Percentiles rank a stretch among this genome's conserved stretches.
Evolutionary conservation across 2,113 vertebrate species (phyloP).

Genomic region (Clinocottus analis): DNA sequence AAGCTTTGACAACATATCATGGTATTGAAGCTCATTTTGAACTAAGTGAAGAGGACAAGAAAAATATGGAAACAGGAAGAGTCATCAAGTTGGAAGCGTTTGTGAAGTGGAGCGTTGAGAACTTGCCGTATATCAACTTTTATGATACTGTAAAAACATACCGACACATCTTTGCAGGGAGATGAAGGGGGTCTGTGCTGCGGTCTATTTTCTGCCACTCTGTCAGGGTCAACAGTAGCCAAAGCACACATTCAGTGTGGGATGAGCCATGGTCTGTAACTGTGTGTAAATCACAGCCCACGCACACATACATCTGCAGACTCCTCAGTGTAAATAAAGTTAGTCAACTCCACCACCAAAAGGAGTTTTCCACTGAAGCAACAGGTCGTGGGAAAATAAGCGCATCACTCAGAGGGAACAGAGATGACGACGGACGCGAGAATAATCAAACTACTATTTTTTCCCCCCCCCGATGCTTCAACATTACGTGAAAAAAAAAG

Average conservation of each 20-base stretch:
- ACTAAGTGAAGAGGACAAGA: neutral
- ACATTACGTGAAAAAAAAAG: no score
- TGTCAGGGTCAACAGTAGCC: slow-evolving; percentile 41
- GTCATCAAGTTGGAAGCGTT: slow-evolving; percentile 7
- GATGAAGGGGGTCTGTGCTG: neutral
- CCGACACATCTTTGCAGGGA: slow-evolving; percentile 18
- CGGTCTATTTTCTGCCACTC: slow-evolving; percentile 32
- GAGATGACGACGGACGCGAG: neutral
- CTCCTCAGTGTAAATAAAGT: slow-evolving; percentile 37
- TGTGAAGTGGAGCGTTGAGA: slow-evolving; percentile 36
- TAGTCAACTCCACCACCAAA: slow-evolving; percentile 26
- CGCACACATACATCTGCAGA: slow-evolving; percentile 42
- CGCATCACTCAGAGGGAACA: neutral
- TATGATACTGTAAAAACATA: slow-evolving; percentile 53
- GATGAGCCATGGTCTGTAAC: slow-evolving; percentile 20
- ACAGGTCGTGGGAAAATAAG: slow-evolving; percentile 32
- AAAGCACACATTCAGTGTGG: slow-evolving; percentile 43
- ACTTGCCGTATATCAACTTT: slow-evolving; percentile 44
- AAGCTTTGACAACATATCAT: neutral
- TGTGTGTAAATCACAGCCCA: slow-evolving; percentile 41
- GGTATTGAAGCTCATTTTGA: neutral
- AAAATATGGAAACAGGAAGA: neutral
- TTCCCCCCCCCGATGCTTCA: neutral
- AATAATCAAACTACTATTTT: neutral
- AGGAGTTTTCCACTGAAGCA: slow-evolving; percentile 13